Conservation (phyloP, 2,888 invertebrate species). For the Melanostoma scalare region DNA sequence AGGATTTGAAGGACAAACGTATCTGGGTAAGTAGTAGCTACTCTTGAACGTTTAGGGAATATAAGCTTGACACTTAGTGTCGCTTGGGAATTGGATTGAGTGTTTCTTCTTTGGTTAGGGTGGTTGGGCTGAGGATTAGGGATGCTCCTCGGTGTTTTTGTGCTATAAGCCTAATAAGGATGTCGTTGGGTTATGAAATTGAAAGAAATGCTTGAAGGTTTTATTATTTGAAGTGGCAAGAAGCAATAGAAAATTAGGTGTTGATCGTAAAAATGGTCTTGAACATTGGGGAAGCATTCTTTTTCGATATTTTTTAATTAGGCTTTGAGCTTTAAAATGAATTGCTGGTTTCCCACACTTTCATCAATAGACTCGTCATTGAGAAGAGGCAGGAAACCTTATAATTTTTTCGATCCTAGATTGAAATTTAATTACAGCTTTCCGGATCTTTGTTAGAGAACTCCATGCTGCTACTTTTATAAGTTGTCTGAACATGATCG, state of each 20-base stretch:
- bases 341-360: no score
- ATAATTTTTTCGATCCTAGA: no score
- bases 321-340: no score
- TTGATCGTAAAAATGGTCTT: no score
- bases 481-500: no score
- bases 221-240: conserved; percentile 8
- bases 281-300: no score
- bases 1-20: conserved; percentile 47
- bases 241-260: background rate
- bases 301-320: no score
- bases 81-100: conserved; percentile 32
- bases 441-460: no score
- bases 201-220: conserved; percentile 20
- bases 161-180: conserved; percentile 20
- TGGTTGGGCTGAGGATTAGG: background rate
- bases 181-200: conserved; percentile 14
- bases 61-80: conserved; percentile 33
- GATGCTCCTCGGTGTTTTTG: background rate
- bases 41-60: conserved; percentile 31
- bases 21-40: conserved; percentile 25
- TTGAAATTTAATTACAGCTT: no score
- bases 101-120: background rate
- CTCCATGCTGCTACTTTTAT: no score
- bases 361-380: no score
- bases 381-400: no score